These are phyloP conservation scores for Amphiprion ocellaris DNA, from an alignment of 2,113 vertebrate genomes.

Conservation along the genomic window DNA sequence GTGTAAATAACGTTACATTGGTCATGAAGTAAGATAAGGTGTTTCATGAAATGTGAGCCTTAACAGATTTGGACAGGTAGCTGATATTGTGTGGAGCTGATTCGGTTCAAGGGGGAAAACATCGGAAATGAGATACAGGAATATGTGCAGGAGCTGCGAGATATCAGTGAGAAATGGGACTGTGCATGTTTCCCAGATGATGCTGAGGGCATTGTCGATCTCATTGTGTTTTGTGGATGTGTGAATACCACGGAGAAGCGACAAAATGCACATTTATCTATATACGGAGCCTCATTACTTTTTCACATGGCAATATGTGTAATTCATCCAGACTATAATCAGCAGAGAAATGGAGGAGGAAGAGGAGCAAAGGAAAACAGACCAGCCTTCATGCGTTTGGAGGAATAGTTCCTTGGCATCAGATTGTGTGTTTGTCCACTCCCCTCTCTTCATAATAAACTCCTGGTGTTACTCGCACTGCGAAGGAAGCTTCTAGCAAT, in stretches of 20 bases:
- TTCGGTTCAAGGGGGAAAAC: conserved; percentile 48
- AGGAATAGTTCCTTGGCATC: conserved; percentile 21
- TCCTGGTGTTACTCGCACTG: conserved; percentile 51
- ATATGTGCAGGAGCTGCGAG: conserved; percentile 44
- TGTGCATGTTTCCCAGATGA: conserved; percentile 41
- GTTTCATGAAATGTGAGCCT: conserved; percentile 72
- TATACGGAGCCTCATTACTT: conserved; percentile 15
- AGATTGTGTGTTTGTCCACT: conserved; percentile 59
- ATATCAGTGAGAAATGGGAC: conserved; percentile 51
- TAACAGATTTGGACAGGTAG: conserved; percentile 70
- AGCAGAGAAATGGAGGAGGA: conserved; percentile 18
- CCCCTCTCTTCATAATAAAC: conserved; percentile 60
- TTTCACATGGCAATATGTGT: conserved; percentile 41
- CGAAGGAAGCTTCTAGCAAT: conserved; percentile 61
- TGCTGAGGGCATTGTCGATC: conserved; percentile 4
- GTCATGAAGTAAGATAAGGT: conserved; percentile 78
- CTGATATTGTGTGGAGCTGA: conserved; percentile 54
- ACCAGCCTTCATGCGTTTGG: conserved; percentile 1
- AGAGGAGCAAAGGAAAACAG: conserved; percentile 14
- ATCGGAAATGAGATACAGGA: conserved; percentile 60
- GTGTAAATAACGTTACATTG: conserved; percentile 76
- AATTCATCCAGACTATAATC: conserved; percentile 46
- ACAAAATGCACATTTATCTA: conserved; percentile 20
- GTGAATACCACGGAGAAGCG: conserved; percentile 10
- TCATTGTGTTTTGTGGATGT: conserved; percentile 21